phyloP scores from a whole-genome alignment of 2,113 vertebrate genomes.

The human region DNA sequence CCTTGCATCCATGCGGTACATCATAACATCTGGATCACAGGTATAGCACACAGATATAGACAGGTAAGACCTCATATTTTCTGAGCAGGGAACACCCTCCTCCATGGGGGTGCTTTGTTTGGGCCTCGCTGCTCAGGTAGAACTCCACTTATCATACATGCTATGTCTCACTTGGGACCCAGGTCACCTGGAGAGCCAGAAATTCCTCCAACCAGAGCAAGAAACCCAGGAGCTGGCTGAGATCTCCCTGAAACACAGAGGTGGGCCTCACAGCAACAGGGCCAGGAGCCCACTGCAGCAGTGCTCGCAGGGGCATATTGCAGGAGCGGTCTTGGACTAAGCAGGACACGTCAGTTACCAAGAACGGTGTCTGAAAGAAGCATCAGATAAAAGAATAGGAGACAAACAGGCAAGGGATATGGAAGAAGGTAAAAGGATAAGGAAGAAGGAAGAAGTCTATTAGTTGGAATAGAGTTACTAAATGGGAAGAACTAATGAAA shows the following conservation, averaged over 20 bases:
- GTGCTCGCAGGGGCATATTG: no score
- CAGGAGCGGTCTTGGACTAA: not conserved
- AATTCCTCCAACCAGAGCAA: not conserved
- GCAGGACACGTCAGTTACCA: not conserved
- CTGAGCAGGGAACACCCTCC: not conserved
- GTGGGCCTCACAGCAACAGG: not conserved
- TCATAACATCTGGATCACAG: no score
- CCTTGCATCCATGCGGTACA: not conserved
- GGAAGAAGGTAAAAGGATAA: not conserved
- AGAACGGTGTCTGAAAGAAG: not conserved
- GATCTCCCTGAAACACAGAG: not conserved
- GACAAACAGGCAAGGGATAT: not conserved
- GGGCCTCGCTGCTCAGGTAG: not conserved
- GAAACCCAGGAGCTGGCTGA: not conserved
- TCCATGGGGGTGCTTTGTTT: not conserved
- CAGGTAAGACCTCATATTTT: not conserved
- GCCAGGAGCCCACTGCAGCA: not conserved
- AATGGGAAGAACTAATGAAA: not conserved
- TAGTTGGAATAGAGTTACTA: not conserved
- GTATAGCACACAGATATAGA: no score
- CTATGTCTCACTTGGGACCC: not conserved
- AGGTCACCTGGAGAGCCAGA: not conserved
- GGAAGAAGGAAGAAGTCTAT: not conserved
- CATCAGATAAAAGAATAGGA: not conserved
- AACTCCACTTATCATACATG: not conserved